Base-by-base conservation (phyloP, 2,888 invertebrate species). In the Platypus cylindrus region DNA sequence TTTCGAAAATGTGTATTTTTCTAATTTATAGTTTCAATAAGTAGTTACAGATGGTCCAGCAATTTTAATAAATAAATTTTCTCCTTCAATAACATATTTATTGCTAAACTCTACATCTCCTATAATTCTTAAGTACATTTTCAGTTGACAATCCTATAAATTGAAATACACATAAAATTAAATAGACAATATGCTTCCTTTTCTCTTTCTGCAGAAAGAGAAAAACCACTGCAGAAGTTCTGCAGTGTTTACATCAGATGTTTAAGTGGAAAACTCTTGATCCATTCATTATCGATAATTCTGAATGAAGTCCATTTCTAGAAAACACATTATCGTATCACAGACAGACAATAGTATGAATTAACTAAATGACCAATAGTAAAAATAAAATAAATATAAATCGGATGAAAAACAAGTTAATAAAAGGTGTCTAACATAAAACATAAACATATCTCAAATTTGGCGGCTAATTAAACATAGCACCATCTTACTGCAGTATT, bases 1-100 rank as follows among this genome's bases (percentile, higher is more conserved):
- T 31, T 50, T 47, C 8, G 54, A 45, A 39, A 59, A 59, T 23
- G 38, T 43, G 35, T 43, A 58, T 18, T 43, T 43, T 36, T 48
- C 52, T 9, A 24, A 41, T n/a, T n/a, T n/a, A n/a, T n/a, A n/a
- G n/a, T n/a, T n/a, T n/a, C n/a, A n/a, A n/a, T n/a, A n/a, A n/a
- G n/a, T n/a, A n/a, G n/a, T n/a, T 3, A 49, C 15, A 20, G 32
- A 30, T 13, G 33, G 34, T 2, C 43, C 47, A 14, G 46, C 40
- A 30, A 45, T 45, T 8, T 38, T 20, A 15, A 43, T 28, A 5
- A 53, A 30, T 0, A 25, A 27, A n/a, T 41, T 45, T 12, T 45
- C 34, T 9, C 36, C 40, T 16, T 48, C 40, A 5, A 54, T 39
- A 34, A 46, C 37, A 30, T 55, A 55, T n/a, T 50, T 17, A 25